Conservation (phyloP, 2,888 invertebrate species). For the Lottia gigantea region DNA sequence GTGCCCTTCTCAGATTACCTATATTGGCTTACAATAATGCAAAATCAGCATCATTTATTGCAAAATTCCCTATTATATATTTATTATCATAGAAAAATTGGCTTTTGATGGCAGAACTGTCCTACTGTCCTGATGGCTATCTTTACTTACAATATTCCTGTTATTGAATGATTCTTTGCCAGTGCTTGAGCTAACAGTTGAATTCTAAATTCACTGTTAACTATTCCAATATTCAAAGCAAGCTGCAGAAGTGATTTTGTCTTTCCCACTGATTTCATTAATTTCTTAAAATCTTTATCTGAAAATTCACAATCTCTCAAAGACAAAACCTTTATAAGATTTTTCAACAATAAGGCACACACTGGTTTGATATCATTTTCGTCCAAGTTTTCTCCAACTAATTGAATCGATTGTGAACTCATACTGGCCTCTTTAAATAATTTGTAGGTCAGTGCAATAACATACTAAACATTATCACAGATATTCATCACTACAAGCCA, state of each 20-base stretch:
- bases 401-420: not conserved
- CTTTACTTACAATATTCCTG: constrained; percentile 55
- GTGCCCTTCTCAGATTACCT: too few species aligned
- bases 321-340: constrained; percentile 47
- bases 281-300: constrained; percentile 46
- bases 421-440: not conserved
- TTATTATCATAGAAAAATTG: too few species aligned
- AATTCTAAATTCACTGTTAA: constrained; percentile 41
- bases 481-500: too few species aligned
- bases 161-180: constrained; percentile 49
- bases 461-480: too few species aligned
- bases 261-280: constrained; percentile 44
- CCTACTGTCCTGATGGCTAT: not conserved
- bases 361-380: constrained; percentile 44
- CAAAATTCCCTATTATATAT: too few species aligned
- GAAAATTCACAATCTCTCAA: constrained; percentile 51
- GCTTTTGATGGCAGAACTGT: too few species aligned
- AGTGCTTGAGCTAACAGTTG: constrained; percentile 49
- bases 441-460: too few species aligned
- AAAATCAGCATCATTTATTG: too few species aligned
- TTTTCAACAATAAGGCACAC: constrained; percentile 42
- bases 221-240: constrained; percentile 52
- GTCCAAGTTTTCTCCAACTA: constrained; percentile 23
- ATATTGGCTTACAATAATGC: too few species aligned
- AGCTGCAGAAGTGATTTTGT: constrained; percentile 53